phyloP scores from a whole-genome alignment of 1,140 invertebrate species.

The Euwallacea fornicatus region DNA sequence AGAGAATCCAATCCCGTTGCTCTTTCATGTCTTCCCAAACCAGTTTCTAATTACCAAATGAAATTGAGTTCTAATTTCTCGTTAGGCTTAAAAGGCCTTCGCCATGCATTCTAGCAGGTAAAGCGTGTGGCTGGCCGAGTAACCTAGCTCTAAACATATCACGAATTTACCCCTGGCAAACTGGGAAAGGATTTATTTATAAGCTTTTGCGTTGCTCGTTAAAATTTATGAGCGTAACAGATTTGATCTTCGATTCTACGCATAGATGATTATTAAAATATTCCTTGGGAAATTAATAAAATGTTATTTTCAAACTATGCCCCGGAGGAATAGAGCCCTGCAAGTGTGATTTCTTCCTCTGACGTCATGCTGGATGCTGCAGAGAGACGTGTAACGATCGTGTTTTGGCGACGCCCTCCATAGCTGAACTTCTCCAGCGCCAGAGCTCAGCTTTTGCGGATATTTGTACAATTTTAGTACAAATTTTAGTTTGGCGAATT shows the following conservation, averaged over 20 bases:
- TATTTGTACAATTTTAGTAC: background rate
- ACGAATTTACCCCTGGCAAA: background rate
- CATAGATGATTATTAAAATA: no score
- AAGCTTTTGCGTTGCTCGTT: no score
- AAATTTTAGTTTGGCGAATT: slow-evolving; percentile 1
- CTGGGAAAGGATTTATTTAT: no score
- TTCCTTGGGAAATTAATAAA: no score
- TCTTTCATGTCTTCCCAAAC: no score
- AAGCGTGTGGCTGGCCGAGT: slow-evolving; percentile 11
- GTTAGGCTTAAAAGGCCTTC: background rate
- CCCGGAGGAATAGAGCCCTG: background rate
- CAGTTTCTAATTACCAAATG: slow-evolving; percentile 1
- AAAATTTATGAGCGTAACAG: no score
- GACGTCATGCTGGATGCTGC: slow-evolving; percentile 36
- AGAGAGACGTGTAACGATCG: slow-evolving; percentile 35
- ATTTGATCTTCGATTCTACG: no score
- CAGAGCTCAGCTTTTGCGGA: background rate
- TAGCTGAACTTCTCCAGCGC: slow-evolving; percentile 10
- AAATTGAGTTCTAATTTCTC: slow-evolving; percentile 11
- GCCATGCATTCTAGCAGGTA: background rate
- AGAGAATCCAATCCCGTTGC: no score
- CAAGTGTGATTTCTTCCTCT: slow-evolving; percentile 21
- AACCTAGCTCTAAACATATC: background rate
- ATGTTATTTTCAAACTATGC: no score
- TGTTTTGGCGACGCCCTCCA: slow-evolving; percentile 31